Evolutionary conservation across 2,888 invertebrate genomes (phyloP).

Genomic region (Eudemis profundana): DNA sequence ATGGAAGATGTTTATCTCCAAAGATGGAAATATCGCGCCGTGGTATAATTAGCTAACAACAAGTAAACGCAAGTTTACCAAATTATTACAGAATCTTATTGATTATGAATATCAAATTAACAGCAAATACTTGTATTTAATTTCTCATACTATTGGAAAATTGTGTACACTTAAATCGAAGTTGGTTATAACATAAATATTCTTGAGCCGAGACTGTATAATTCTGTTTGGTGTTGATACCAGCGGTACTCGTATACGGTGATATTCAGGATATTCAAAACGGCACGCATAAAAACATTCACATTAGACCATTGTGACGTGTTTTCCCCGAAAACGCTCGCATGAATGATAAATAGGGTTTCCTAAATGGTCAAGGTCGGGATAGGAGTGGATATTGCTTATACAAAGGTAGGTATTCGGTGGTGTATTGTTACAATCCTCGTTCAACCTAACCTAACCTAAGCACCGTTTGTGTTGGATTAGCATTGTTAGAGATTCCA

Average conservation of each 20-base stretch:
- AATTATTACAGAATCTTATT: too few relatives aligned
- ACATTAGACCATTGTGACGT: slow-evolving; percentile 79
- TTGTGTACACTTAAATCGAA: too few relatives aligned
- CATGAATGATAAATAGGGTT: slow-evolving; percentile 62
- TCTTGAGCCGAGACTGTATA: too few relatives aligned
- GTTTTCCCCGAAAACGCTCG: slow-evolving; percentile 63
- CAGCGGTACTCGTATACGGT: slow-evolving; percentile 70
- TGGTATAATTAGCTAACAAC: too few relatives aligned
- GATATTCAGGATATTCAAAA: slow-evolving; percentile 71
- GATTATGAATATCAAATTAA: too few relatives aligned
- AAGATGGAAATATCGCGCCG: too few relatives aligned
- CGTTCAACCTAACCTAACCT: neutral
- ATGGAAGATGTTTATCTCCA: too few relatives aligned
- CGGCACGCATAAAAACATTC: slow-evolving; percentile 73
- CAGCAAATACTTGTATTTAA: too few relatives aligned
- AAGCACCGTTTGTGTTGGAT: slow-evolving; percentile 1
- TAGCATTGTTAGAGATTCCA: neutral
- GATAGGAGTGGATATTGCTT: slow-evolving; percentile 42
- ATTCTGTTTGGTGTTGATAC: neutral
- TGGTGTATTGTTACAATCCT: neutral
- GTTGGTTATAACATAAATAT: too few relatives aligned
- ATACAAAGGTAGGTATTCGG: neutral
- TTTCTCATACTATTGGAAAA: too few relatives aligned
- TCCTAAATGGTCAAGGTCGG: slow-evolving; percentile 62
- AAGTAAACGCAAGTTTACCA: too few relatives aligned